Conservation (phyloP, 2,113 vertebrate genomes). For the Alethe castanea region DNA sequence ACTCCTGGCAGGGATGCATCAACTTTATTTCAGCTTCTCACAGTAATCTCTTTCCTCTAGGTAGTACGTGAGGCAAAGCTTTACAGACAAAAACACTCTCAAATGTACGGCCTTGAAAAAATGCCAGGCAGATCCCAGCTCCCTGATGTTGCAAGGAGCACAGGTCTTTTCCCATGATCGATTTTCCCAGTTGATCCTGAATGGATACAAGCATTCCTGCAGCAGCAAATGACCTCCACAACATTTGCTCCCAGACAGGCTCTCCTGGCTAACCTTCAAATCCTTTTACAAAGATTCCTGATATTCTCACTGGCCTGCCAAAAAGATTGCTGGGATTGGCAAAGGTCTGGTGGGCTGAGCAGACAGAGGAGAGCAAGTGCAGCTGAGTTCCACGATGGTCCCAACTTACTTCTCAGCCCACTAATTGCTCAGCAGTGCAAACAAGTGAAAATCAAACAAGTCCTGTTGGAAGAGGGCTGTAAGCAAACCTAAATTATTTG, state of each 20-base stretch:
- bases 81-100: neutral
- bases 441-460: neutral
- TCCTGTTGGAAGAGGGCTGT: neutral
- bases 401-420: neutral
- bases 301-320: neutral
- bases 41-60: neutral
- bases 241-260: neutral
- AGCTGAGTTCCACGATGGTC: fast-evolving
- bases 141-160: neutral
- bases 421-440: conserved; percentile 8
- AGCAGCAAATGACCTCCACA: neutral
- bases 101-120: neutral
- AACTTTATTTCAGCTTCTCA: neutral
- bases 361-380: neutral
- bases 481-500: neutral
- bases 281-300: neutral
- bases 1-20: neutral
- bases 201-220: neutral
- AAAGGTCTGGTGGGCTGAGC: neutral
- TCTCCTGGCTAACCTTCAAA: neutral
- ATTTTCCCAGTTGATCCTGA: neutral
- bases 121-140: neutral
- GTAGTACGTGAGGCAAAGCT: fast-evolving
- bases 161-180: neutral
- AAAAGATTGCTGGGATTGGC: neutral